Percentiles rank a stretch among this genome's conserved stretches.
Conservation (phyloP, 2,113 vertebrate species). For the Heloderma charlesbogerti region DNA sequence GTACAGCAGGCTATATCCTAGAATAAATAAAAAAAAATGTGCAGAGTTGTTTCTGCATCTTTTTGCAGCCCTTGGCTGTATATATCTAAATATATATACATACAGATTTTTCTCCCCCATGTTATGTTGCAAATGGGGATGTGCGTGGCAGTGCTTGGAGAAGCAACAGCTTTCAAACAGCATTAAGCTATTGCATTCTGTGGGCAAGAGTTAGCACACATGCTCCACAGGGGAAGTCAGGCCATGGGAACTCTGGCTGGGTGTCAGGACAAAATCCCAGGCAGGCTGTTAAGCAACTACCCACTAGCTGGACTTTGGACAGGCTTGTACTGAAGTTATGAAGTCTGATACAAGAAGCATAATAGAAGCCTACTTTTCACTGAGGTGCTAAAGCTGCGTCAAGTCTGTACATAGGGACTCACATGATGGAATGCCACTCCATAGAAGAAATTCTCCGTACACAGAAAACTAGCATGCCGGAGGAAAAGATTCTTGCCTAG, state of each 20-base stretch:
- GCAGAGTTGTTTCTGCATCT: not conserved
- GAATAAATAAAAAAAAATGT: not conserved
- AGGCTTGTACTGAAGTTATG: not conserved
- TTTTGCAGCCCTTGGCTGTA: not conserved
- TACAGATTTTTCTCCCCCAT: not conserved
- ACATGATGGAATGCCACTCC: not conserved
- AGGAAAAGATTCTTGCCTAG: not conserved
- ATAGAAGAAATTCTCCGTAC: not conserved
- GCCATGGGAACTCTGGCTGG: not conserved
- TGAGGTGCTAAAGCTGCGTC: not conserved
- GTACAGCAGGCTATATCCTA: not conserved
- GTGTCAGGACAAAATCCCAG: not conserved
- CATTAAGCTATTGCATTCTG: not conserved
- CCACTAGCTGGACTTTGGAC: not conserved
- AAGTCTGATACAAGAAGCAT: not conserved
- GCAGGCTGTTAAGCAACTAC: not conserved
- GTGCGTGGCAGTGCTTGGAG: no score
- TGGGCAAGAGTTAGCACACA: not conserved
- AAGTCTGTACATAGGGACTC: not conserved
- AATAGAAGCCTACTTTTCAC: not conserved
- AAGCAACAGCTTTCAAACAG: not conserved
- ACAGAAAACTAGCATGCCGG: not conserved
- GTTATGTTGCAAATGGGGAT: not conserved
- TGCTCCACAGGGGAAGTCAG: not conserved
- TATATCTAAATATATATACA: no score